Conservation (phyloP, 2,888 invertebrate genomes). For the Boloria selene region DNA sequence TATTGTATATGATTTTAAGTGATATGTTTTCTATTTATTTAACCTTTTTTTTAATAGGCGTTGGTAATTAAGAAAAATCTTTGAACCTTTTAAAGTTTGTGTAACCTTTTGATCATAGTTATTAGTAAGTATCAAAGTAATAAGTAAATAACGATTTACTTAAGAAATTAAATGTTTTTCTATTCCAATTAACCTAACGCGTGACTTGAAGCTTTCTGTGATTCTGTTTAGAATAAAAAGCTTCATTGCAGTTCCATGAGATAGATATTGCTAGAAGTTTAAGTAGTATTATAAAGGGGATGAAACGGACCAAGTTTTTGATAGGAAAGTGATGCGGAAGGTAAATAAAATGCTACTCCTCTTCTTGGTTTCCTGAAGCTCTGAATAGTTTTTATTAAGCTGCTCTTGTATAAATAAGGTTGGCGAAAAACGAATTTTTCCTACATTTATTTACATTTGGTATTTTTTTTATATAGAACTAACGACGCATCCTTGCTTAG, state of each 20-base stretch:
- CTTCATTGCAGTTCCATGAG: slow-evolving; percentile 6
- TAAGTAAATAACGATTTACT: too few relatives aligned
- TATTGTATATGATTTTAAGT: too few relatives aligned
- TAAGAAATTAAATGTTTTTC: too few relatives aligned
- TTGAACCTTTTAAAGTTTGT: too few relatives aligned
- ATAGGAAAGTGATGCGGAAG: slow-evolving; percentile 37
- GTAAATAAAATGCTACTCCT: slow-evolving; percentile 38
- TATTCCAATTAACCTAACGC: slow-evolving; percentile 1
- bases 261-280: slow-evolving; percentile 29
- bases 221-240: slow-evolving; percentile 18
- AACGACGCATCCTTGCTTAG: too few relatives aligned
- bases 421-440: neutral
- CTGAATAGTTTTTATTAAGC: slow-evolving; percentile 28
- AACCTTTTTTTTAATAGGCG: too few relatives aligned
- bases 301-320: slow-evolving; percentile 39
- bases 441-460: neutral
- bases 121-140: too few relatives aligned
- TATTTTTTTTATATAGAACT: too few relatives aligned
- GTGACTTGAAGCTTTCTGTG: neutral
- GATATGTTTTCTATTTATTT: too few relatives aligned
- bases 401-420: slow-evolving; percentile 2
- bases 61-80: too few relatives aligned
- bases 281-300: slow-evolving; percentile 35
- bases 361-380: slow-evolving; percentile 28
- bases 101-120: too few relatives aligned